A percentile compares a stretch with the other conserved stretches of the same genome.
These are phyloP conservation scores for Arion vulgaris DNA, from an alignment of 1,140 invertebrate genomes.

Conservation along the genomic window DNA sequence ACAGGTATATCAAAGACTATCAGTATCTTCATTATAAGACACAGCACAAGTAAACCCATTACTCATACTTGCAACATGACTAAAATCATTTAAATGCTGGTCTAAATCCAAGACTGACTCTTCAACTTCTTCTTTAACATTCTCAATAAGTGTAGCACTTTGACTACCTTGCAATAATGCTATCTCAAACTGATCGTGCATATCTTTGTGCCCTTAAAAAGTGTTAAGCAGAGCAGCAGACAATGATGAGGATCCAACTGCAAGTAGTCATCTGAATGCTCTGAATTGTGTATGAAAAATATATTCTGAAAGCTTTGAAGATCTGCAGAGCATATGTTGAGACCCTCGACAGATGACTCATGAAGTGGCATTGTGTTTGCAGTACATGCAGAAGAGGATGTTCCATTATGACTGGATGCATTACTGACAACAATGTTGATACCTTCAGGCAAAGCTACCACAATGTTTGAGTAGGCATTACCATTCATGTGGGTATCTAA, in stretches of 20 bases:
- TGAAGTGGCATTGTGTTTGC: neutral
- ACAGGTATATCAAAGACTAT: no score
- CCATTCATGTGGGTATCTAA: neutral
- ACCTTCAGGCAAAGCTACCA: neutral
- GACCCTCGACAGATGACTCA: neutral
- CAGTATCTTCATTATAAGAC: no score
- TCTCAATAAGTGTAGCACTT: neutral
- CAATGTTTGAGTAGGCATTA: constrained; percentile 3
- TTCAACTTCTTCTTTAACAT: constrained; percentile 4
- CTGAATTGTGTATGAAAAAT: constrained; percentile 1
- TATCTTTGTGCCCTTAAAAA: neutral
- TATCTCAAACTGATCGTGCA: constrained; percentile 6
- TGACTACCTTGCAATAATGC: neutral
- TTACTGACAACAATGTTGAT: constrained; percentile 5
- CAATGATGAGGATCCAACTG: neutral
- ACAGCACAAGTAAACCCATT: neutral
- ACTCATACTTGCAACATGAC: neutral
- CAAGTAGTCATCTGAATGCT: neutral
- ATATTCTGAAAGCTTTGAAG: neutral
- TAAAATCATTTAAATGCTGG: neutral
- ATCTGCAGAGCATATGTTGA: neutral
- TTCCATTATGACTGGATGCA: neutral
- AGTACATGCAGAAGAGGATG: neutral
- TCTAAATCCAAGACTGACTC: neutral
- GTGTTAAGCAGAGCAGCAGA: neutral